phyloP scores from a whole-genome alignment of 1,140 invertebrate genomes.

The Anastrepha obliqua region DNA sequence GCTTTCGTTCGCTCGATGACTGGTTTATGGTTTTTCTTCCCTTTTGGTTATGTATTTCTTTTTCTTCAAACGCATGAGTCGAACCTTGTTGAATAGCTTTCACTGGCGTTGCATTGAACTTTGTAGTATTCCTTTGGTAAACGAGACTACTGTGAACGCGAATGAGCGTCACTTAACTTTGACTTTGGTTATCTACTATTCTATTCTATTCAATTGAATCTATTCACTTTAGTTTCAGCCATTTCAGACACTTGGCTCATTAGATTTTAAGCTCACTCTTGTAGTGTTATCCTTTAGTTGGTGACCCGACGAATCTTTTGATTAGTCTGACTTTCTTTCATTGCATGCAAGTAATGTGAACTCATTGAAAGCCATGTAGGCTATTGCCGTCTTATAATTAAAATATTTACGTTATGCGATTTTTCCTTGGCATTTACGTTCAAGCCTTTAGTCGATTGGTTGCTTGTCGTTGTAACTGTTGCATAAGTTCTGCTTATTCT shows the following conservation, averaged over 20 bases:
- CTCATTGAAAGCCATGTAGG: background rate
- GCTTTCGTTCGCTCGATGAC: background rate
- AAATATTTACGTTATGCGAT: background rate
- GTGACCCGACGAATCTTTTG: background rate
- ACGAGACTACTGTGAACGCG: background rate
- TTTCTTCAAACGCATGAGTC: background rate
- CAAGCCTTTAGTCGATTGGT: background rate
- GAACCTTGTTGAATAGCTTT: background rate
- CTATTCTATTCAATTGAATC: background rate
- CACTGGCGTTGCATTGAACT: background rate
- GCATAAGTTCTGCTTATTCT: constrained; percentile 21
- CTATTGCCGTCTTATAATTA: background rate
- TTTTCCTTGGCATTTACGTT: background rate
- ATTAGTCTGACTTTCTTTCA: too few species aligned
- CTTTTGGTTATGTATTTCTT: background rate
- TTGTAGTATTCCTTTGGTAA: background rate
- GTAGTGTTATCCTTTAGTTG: background rate
- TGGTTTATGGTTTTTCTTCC: background rate
- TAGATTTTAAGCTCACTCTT: background rate
- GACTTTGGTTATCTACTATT: constrained; percentile 10
- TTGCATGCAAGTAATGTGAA: background rate
- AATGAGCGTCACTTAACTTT: constrained; percentile 11
- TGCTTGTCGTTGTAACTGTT: constrained; percentile 1
- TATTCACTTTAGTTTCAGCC: background rate
- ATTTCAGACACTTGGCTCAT: constrained; percentile 6